Evolutionary conservation across 2,797 vertebrate genomes (phyloP).

Genomic region (Nyctibius grandis): DNA sequence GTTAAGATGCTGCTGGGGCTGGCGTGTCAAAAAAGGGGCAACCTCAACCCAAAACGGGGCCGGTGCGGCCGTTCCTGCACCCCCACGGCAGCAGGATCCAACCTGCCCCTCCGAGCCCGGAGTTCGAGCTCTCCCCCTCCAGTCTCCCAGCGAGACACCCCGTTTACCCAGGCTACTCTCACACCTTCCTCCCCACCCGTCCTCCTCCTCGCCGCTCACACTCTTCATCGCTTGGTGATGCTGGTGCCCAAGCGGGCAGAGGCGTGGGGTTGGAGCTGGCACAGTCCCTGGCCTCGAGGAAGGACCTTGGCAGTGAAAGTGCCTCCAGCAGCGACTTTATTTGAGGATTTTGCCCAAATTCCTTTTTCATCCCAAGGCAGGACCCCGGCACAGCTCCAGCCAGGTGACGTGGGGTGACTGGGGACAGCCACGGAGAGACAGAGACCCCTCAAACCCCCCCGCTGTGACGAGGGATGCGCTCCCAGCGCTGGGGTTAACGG

Average conservation of each 20-base stretch:
- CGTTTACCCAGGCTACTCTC: no score
- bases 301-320: background rate
- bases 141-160: no score
- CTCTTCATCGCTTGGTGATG: background rate
- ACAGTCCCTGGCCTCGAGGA: background rate
- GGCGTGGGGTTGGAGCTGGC: fast-evolving
- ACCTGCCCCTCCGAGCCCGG: background rate
- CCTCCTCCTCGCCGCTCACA: background rate
- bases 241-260: background rate
- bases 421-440: background rate
- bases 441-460: background rate
- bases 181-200: background rate
- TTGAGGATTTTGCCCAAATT: background rate
- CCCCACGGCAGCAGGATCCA: background rate
- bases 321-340: background rate
- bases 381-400: background rate
- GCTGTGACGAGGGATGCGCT: fast-evolving
- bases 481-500: background rate
- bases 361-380: background rate
- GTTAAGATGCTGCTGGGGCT: background rate
- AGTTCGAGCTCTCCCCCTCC: background rate
- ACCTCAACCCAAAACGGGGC: background rate
- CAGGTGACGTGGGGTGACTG: background rate
- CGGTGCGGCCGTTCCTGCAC: fast-evolving
- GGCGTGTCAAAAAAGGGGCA: background rate